Conservation (phyloP, 2,888 invertebrate genomes). For the Cosmia pyralina region DNA sequence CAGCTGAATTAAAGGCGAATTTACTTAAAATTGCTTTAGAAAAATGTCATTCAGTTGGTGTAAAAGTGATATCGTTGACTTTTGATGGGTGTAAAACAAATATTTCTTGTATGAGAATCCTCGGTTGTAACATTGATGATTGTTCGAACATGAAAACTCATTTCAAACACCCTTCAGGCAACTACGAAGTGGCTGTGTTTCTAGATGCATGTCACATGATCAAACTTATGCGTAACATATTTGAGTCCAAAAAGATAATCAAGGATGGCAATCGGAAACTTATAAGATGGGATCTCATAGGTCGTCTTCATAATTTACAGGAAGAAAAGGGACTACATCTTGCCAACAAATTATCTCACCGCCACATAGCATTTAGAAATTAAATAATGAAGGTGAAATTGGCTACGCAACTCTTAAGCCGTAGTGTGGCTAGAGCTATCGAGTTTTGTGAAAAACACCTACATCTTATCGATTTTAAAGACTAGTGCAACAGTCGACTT, state of each 20-base stretch:
- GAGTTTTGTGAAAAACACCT: background rate
- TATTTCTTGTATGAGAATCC: conserved; percentile 4
- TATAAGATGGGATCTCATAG: conserved; percentile 3
- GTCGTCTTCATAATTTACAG: background rate
- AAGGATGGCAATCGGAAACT: background rate
- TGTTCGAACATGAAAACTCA: background rate
- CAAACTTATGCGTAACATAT: no score
- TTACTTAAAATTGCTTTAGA: background rate
- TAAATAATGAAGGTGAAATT: background rate
- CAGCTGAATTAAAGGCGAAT: conserved; percentile 3
- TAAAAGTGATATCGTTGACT: conserved; percentile 8
- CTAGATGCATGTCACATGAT: conserved; percentile 5
- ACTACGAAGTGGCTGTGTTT: background rate
- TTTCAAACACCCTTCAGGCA: conserved; percentile 3
- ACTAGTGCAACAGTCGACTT: conserved; percentile 3
- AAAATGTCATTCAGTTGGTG: conserved; percentile 1
- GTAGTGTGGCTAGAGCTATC: background rate
- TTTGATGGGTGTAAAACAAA: conserved; percentile 2
- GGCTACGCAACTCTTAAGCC: background rate
- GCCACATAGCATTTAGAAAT: conserved; percentile 6
- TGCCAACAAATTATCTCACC: background rate
- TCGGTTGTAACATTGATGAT: conserved; percentile 1
- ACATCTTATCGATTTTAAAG: background rate
- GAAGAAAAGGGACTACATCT: conserved; percentile 2
- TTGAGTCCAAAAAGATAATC: background rate